Conservation (phyloP, 1,140 invertebrate genomes). For the Musca domestica region DNA sequence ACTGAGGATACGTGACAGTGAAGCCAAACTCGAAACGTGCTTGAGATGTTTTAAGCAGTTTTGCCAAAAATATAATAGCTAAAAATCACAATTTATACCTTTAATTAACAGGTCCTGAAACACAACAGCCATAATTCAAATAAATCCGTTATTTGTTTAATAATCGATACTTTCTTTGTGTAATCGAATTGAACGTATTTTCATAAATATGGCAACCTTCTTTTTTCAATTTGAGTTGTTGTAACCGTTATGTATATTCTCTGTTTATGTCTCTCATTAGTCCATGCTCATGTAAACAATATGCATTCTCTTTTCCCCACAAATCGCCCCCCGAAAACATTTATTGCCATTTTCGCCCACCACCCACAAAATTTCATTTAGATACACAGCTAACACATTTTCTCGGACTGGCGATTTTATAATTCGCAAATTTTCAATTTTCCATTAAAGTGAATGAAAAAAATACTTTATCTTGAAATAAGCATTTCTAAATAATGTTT, state of each 20-base stretch:
- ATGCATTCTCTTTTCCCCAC: not conserved
- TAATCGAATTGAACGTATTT: no score
- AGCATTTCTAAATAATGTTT: not conserved
- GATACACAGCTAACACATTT: conserved; percentile 10
- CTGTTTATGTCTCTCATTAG: conserved; percentile 9
- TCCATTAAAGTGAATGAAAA: not conserved
- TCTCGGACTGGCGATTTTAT: not conserved
- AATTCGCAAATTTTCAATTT: not conserved
- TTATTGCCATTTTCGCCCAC: no score
- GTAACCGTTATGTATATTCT: not conserved
- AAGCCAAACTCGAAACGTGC: no score
- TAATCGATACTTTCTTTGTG: no score
- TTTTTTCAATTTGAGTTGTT: not conserved
- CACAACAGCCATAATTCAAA: no score
- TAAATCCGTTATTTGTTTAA: no score
- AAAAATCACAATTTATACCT: no score
- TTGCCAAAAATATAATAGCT: no score
- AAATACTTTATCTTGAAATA: no score
- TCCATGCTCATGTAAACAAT: not conserved
- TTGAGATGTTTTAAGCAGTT: no score
- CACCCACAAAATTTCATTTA: not conserved
- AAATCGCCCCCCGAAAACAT: not conserved
- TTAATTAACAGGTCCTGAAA: no score
- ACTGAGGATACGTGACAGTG: no score
- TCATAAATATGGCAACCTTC: not conserved